Evolutionary conservation across 2,888 invertebrate genomes (phyloP).

Genomic region (Merodon equestris): DNA sequence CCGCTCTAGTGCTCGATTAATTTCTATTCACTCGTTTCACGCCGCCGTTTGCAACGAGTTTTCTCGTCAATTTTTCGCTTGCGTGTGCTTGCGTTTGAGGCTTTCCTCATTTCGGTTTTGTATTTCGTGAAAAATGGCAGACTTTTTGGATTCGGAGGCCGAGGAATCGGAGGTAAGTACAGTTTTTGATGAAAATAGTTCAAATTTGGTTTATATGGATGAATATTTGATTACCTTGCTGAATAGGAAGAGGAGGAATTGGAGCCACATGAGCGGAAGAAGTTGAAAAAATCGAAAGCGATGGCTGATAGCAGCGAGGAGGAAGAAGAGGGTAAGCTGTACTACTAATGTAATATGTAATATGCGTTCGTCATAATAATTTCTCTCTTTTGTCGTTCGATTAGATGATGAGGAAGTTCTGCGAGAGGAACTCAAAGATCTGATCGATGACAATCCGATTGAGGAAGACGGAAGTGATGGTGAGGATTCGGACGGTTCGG

Average conservation of each 20-base stretch:
- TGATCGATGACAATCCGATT: slow-evolving; percentile 96
- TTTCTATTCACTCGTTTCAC: too few relatives aligned
- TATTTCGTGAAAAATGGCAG: slow-evolving; percentile 82
- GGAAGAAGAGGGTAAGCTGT: slow-evolving; percentile 85
- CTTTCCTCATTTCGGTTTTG: not conserved
- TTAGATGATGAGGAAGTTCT: slow-evolving; percentile 91
- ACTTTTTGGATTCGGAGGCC: slow-evolving; percentile 93
- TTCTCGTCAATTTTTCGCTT: not conserved
- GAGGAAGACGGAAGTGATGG: slow-evolving; percentile 92
- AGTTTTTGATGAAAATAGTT: not conserved
- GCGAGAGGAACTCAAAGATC: slow-evolving; percentile 93
- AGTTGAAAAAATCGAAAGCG: slow-evolving; percentile 87
- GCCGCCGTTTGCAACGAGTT: not conserved
- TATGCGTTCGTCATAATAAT: not conserved
- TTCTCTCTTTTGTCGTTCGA: not conserved
- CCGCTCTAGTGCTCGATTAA: too few relatives aligned
- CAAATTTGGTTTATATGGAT: not conserved
- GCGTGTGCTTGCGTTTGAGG: not conserved
- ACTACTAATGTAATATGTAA: not conserved
- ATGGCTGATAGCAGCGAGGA: slow-evolving; percentile 91
- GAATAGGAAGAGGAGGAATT: slow-evolving; percentile 86
- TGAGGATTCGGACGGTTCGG: slow-evolving; percentile 88
- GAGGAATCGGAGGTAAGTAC: slow-evolving; percentile 90
- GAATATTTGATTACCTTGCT: not conserved
- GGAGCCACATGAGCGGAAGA: slow-evolving; percentile 86